phyloP scores from a whole-genome alignment of 2,797 vertebrate species.

The Mormyrus hasselquistii region DNA sequence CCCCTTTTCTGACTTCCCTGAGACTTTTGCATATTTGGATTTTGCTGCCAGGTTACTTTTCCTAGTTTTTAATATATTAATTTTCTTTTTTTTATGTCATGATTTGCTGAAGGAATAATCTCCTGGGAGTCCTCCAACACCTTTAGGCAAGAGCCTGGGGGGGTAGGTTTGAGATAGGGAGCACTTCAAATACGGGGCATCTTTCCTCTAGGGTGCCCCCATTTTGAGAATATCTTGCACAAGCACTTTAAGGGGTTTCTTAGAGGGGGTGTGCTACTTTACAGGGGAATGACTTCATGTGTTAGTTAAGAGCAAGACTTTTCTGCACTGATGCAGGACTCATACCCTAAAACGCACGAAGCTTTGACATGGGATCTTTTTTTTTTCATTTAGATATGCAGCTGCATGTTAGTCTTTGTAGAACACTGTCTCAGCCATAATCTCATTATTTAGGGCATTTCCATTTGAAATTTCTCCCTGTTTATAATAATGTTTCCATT shows the following conservation, averaged over 20 bases:
- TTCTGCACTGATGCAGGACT: not conserved
- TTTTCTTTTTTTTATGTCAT: slow-evolving; percentile 12
- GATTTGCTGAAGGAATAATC: slow-evolving; percentile 6
- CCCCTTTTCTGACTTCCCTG: slow-evolving; percentile 6
- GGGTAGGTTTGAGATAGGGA: not conserved
- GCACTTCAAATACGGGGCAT: slow-evolving; percentile 1
- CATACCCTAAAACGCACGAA: not conserved
- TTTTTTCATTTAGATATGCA: not conserved
- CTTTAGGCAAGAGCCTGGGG: not conserved
- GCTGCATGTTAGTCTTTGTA: not conserved
- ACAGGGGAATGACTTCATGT: not conserved
- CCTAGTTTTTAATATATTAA: not conserved
- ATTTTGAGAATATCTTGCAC: not conserved
- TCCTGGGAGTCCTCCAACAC: not conserved
- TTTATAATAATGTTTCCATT: not conserved
- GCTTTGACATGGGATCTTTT: not conserved
- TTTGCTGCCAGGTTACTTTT: not conserved
- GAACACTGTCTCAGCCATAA: not conserved
- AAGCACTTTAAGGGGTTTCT: not conserved
- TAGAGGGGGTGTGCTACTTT: not conserved
- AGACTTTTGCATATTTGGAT: slow-evolving; percentile 14
- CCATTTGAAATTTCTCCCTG: not conserved
- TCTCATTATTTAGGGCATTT: not conserved
- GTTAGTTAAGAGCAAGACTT: not conserved
- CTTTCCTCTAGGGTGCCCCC: slow-evolving; percentile 6